These are phyloP conservation scores for Teleopsis dalmanni DNA, from an alignment of 1,140 invertebrate genomes.

Conservation along the genomic window DNA sequence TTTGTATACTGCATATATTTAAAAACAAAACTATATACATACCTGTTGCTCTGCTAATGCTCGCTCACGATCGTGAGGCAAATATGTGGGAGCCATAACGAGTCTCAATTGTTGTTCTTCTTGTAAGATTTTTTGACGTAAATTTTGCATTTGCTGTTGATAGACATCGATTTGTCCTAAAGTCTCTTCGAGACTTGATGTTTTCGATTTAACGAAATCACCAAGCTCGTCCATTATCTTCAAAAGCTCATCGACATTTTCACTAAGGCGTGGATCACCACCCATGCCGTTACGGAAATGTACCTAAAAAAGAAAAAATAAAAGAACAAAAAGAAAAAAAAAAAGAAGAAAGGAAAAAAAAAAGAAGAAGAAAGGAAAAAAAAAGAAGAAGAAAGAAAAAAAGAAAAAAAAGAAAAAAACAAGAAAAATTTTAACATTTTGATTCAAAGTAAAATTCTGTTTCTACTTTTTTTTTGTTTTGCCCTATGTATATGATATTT, in stretches of 20 bases:
- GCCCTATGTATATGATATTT: conserved; percentile 25
- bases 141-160: conserved; percentile 77
- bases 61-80: conserved; percentile 74
- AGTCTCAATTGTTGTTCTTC: conserved; percentile 78
- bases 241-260: conserved; percentile 61
- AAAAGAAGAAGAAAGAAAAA: not conserved
- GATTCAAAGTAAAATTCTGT: not conserved
- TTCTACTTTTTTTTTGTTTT: not conserved
- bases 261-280: conserved; percentile 66
- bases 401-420: not conserved
- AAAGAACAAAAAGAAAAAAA: conserved; percentile 3
- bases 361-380: not conserved
- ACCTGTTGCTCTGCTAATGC: conserved; percentile 86
- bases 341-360: not conserved
- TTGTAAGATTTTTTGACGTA: conserved; percentile 73
- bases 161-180: conserved; percentile 79
- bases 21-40: conserved; percentile 48
- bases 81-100: conserved; percentile 70
- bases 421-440: not conserved
- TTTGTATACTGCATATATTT: not conserved
- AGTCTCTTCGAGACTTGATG: conserved; percentile 64
- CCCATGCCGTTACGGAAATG: conserved; percentile 80
- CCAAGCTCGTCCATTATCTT: conserved; percentile 61
- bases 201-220: conserved; percentile 60
- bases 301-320: conserved; percentile 49